Percentiles rank a stretch among this genome's conserved stretches.
phyloP scores from a whole-genome alignment of 92 coral and sea anemone genomes.

The Muricea muricata region DNA sequence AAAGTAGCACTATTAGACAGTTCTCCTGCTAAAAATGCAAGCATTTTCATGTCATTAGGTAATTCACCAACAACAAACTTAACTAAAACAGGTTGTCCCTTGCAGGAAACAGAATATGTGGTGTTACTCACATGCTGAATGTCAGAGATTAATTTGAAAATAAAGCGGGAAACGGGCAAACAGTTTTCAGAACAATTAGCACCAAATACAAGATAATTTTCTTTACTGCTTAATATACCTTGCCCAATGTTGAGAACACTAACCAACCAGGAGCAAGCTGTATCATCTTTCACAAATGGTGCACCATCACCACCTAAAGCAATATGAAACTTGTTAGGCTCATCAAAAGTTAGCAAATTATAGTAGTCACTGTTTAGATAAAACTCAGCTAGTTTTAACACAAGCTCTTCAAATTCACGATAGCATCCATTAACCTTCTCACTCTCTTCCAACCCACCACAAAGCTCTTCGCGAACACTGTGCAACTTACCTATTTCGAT shows the following conservation, averaged over 20 bases:
- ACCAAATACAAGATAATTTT: background rate
- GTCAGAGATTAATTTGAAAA: background rate
- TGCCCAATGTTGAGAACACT: too few relatives aligned
- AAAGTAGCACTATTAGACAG: slow-evolving; percentile 49
- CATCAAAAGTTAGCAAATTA: too few relatives aligned
- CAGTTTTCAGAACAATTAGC: background rate
- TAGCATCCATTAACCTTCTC: too few relatives aligned
- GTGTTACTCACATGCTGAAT: slow-evolving; percentile 30
- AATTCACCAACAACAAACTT: slow-evolving; percentile 55
- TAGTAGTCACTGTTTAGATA: too few relatives aligned
- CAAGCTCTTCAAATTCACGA: too few relatives aligned
- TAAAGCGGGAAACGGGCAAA: too few relatives aligned
- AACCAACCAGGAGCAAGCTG: background rate
- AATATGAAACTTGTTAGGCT: too few relatives aligned
- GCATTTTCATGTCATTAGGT: slow-evolving; percentile 74
- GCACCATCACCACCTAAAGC: too few relatives aligned
- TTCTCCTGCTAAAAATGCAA: slow-evolving; percentile 54
- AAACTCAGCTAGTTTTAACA: too few relatives aligned
- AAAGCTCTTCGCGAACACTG: too few relatives aligned
- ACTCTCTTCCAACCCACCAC: too few relatives aligned
- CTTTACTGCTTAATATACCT: too few relatives aligned
- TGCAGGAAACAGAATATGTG: slow-evolving; percentile 33
- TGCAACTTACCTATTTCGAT: background rate
- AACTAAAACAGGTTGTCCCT: background rate
- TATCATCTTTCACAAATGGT: background rate